Base-by-base conservation (phyloP, 2,113 vertebrate genomes). In the Gallinago paraguaiae region DNA sequence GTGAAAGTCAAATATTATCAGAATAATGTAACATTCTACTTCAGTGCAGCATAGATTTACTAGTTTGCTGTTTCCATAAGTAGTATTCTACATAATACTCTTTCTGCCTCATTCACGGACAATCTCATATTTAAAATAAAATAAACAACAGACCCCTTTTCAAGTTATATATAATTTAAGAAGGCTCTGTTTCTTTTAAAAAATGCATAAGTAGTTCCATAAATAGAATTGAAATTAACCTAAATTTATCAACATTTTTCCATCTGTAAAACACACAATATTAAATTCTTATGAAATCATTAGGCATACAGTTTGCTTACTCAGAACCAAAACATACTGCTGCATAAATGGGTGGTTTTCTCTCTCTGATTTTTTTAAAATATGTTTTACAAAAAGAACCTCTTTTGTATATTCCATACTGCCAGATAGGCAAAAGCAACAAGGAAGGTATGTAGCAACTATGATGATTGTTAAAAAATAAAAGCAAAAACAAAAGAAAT, bases 231-330 rank as follows among this genome's bases (percentile, higher is more conserved):
- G 90, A 97, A 98, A 96, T 93, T 82, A 97, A 93, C 87, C 95
- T 94, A 95, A 95, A 90, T 90, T 95, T 95, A 95, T 93, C 91
- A 94, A 89, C 92, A 94, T 90, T 92, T 95, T 97, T 97, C 91
- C 84, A 90, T 94, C 91, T 96, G 95, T 93, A 96, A 96, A 96
- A 95, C 92, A 97, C 91, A 95, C 86, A 96, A 79, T 96, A 92
- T 90, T 93, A 96, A 97, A 97, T 93, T 95, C 87, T 94, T 95
- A 97, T 84, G 50, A 97, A 97, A 97, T 91, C 86, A 96, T 93
- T 96, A 96, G 56, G 76, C 63, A 87, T 72, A 82, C 75, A 88
- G 93, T 85, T 93, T 84, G 94, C 94, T 94, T 95, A 74, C 70
- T 96, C 88, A 95, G 57, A 84, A 97, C 19, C 56, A 87, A 95